phyloP scores from a whole-genome alignment of 2,797 vertebrate species.

The Lutjanus campechanus region DNA sequence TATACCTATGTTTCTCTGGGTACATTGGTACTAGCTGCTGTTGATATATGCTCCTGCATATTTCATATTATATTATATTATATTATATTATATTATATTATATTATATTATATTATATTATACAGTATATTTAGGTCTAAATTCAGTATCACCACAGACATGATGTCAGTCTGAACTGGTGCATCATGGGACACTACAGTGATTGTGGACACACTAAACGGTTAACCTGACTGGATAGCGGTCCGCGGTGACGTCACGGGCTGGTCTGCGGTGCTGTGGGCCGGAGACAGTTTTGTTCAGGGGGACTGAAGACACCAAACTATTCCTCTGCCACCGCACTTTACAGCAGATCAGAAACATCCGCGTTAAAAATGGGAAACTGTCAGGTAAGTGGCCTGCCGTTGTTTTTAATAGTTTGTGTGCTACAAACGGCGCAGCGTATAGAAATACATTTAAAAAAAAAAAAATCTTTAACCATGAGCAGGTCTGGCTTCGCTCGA shows the following conservation, averaged over 20 bases:
- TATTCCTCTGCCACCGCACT: background rate
- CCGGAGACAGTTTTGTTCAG: slow-evolving; percentile 24
- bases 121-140: no score
- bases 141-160: no score
- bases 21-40: no score
- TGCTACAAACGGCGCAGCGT: background rate
- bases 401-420: fast-evolving
- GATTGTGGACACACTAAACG: slow-evolving; percentile 29
- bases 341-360: background rate
- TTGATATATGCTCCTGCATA: no score
- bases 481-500: background rate
- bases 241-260: slow-evolving; percentile 76
- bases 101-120: no score
- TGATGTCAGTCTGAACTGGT: no score
- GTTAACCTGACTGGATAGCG: slow-evolving; percentile 35
- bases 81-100: no score
- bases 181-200: background rate
- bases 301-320: background rate
- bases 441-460: background rate
- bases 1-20: no score
- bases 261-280: slow-evolving; percentile 18
- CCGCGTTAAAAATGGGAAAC: slow-evolving; percentile 80
- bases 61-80: no score
- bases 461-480: background rate
- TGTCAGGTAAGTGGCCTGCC: slow-evolving; percentile 75